Conservation (phyloP, 1,140 invertebrate genomes). For the Scaptomyza graminum region DNA sequence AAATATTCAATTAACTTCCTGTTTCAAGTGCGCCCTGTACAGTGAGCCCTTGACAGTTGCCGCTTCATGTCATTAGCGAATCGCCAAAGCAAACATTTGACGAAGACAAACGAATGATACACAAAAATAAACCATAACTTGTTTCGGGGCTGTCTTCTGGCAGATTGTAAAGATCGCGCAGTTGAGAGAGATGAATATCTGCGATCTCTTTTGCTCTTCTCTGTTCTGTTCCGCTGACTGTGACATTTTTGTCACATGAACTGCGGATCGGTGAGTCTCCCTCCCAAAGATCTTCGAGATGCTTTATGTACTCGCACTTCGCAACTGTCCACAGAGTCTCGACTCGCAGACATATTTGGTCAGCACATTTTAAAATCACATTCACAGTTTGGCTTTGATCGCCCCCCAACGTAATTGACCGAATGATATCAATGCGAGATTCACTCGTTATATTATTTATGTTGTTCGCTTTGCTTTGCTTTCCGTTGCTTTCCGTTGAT, state of each 20-base stretch:
- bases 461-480: too few relatives aligned
- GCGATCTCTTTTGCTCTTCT: slow-evolving; percentile 39
- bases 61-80: slow-evolving; percentile 50
- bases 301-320: slow-evolving; percentile 48
- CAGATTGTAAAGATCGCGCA: slow-evolving; percentile 36
- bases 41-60: slow-evolving; percentile 10
- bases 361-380: slow-evolving; percentile 43
- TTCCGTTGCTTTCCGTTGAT: slow-evolving; percentile 35
- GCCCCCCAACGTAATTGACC: slow-evolving; percentile 1
- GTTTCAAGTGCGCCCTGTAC: slow-evolving; percentile 5
- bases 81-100: slow-evolving; percentile 51
- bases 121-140: slow-evolving; percentile 35
- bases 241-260: slow-evolving; percentile 46
- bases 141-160: slow-evolving; percentile 18
- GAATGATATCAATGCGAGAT: background rate
- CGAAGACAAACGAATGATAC: slow-evolving; percentile 44
- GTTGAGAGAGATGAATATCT: slow-evolving; percentile 20
- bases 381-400: slow-evolving; percentile 32
- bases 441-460: slow-evolving; percentile 26
- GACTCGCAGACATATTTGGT: background rate
- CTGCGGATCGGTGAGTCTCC: slow-evolving; percentile 21
- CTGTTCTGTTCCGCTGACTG: slow-evolving; percentile 42
- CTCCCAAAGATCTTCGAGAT: slow-evolving; percentile 17
- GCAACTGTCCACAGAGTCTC: background rate
- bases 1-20: slow-evolving; percentile 35